A percentile compares a stretch with the other conserved stretches of the same genome.
These are phyloP conservation scores for Actenoides hombroni DNA, from an alignment of 2,113 vertebrate species.

Conservation along the genomic window DNA sequence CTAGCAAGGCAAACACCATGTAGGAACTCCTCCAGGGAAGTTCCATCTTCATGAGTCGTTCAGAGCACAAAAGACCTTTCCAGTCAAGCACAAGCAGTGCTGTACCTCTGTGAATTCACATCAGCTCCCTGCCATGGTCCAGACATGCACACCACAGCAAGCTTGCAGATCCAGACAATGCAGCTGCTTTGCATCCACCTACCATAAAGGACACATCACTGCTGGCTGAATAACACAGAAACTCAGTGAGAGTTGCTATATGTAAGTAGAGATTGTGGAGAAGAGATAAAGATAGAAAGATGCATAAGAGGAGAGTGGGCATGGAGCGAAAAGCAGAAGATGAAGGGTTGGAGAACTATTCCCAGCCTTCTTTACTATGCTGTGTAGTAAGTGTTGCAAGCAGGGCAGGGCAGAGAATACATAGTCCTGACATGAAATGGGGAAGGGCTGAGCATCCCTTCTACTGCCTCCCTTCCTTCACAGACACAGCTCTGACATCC, in stretches of 20 bases:
- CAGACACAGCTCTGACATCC: neutral
- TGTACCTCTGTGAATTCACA: neutral
- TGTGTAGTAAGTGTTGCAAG: neutral
- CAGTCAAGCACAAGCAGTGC: neutral
- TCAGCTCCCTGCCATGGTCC: rapidly evolving
- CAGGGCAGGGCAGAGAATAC: neutral
- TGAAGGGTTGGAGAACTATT: neutral
- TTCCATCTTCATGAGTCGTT: neutral
- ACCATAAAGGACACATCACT: neutral
- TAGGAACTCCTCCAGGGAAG: neutral
- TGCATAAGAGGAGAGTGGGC: neutral
- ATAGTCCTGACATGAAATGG: neutral
- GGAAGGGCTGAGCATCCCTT: neutral
- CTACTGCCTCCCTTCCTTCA: neutral
- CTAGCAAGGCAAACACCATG: neutral
- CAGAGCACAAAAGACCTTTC: neutral
- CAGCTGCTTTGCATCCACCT: neutral
- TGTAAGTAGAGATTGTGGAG: neutral
- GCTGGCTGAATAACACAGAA: neutral
- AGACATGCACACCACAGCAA: rapidly evolving
- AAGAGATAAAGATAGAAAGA: neutral
- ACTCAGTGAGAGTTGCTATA: rapidly evolving
- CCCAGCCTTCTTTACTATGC: neutral
- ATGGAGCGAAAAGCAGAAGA: neutral
- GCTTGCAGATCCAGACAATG: neutral